phyloP scores from a whole-genome alignment of 2,113 vertebrate species.

The Myodes glareolus region DNA sequence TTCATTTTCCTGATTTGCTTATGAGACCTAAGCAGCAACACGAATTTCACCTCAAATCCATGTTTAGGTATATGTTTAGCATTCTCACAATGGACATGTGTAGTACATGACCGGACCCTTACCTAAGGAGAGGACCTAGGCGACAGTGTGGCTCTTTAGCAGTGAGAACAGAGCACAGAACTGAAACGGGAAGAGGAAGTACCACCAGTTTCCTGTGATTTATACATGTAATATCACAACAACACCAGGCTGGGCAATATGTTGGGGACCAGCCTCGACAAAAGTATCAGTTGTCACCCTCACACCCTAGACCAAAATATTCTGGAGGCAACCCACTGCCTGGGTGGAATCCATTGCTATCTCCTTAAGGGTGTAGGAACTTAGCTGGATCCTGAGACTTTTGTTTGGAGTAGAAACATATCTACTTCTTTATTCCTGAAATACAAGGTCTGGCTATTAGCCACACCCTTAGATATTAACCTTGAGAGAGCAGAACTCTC shows the following conservation, averaged over 20 bases:
- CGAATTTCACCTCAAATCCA: not conserved
- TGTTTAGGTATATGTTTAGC: not conserved
- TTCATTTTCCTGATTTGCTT: not conserved
- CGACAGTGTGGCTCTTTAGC: not conserved
- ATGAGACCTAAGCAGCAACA: not conserved
- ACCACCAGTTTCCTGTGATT: not conserved
- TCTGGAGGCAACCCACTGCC: no score
- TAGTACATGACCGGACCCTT: not conserved
- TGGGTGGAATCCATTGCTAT: no score
- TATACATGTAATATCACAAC: not conserved
- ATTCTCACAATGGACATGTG: not conserved
- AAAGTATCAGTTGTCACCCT: no score
- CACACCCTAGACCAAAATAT: no score
- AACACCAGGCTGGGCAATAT: not conserved
- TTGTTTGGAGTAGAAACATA: no score
- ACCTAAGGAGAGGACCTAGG: not conserved
- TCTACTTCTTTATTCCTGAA: no score
- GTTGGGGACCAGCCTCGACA: no score
- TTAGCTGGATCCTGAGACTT: no score
- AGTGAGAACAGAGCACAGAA: not conserved
- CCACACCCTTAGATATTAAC: no score
- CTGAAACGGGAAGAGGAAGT: not conserved
- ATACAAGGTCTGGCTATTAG: no score
- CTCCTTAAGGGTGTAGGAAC: no score
- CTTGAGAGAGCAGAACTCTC: no score